A percentile compares a stretch with the other conserved stretches of the same genome.
These are phyloP conservation scores for Phasianus colchicus DNA, from an alignment of 2,113 vertebrate species.

Conservation along the genomic window DNA sequence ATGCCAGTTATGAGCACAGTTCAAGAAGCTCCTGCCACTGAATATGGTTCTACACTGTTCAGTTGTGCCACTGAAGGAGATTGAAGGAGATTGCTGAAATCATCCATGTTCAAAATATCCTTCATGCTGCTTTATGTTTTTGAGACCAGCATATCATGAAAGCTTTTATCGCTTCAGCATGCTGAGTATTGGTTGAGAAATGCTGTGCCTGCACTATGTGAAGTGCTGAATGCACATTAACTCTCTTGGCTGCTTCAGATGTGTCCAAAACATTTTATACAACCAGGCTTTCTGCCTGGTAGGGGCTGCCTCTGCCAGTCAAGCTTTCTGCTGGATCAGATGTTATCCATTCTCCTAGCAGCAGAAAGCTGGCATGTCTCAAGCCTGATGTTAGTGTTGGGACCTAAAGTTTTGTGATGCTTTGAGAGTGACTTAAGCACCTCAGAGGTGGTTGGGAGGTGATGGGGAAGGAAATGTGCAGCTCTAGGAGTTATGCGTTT, in stretches of 20 bases:
- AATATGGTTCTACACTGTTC: accelerated
- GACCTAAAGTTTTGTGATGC: not conserved
- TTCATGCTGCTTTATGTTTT: constrained; percentile 3
- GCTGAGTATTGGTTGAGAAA: not conserved
- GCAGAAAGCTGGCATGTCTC: not conserved
- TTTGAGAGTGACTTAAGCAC: not conserved
- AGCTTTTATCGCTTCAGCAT: not conserved
- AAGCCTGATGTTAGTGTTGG: accelerated
- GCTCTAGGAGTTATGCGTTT: not conserved
- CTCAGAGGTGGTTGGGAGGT: accelerated
- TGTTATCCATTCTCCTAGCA: not conserved
- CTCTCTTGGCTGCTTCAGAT: constrained; percentile 22
- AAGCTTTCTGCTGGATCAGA: not conserved
- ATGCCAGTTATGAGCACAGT: accelerated
- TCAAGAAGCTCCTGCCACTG: not conserved
- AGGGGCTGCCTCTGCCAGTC: not conserved
- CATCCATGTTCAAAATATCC: constrained; percentile 13
- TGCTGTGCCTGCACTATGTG: not conserved
- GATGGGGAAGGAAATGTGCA: not conserved
- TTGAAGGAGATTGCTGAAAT: constrained; percentile 1
- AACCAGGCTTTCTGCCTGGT: not conserved
- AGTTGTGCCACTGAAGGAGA: not conserved
- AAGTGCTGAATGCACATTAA: constrained; percentile 47
- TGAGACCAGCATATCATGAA: constrained; percentile 7
- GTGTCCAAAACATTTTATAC: not conserved